These are phyloP conservation scores for Microvelia longipes DNA, from an alignment of 1,140 invertebrate genomes.

Conservation along the genomic window DNA sequence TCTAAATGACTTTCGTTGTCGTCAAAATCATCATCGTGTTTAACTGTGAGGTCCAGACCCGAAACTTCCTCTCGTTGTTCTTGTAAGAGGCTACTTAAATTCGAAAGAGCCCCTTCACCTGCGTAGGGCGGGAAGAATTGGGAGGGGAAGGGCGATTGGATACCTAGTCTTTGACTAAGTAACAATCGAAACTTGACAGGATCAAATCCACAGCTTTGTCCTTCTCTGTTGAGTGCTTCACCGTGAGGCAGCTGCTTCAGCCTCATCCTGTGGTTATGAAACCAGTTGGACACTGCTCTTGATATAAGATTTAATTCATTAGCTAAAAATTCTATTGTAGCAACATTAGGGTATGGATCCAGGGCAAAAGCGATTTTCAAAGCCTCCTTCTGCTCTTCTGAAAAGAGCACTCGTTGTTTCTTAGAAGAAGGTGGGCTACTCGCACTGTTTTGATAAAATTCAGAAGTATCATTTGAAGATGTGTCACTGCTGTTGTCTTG, in stretches of 20 bases:
- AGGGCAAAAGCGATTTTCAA: constrained; percentile 80
- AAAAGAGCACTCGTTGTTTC: constrained; percentile 74
- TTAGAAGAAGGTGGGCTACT: constrained; percentile 56
- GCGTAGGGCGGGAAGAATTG: constrained; percentile 45
- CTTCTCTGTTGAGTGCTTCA: constrained; percentile 34
- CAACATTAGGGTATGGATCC: constrained; percentile 90
- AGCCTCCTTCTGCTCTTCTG: constrained; percentile 95
- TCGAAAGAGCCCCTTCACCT: constrained; percentile 50
- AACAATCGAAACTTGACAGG: constrained; percentile 77
- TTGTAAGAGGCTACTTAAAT: constrained; percentile 44
- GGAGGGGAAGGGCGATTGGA: constrained; percentile 46
- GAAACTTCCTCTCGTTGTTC: constrained; percentile 48
- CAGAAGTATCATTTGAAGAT: constrained; percentile 72
- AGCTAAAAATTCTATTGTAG: constrained; percentile 88
- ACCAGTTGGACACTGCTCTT: constrained; percentile 97
- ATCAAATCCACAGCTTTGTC: constrained; percentile 44
- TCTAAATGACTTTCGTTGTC: constrained; percentile 57
- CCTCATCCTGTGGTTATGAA: constrained; percentile 97
- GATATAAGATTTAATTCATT: constrained; percentile 80
- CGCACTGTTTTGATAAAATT: constrained; percentile 65
- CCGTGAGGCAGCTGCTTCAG: constrained; percentile 76
- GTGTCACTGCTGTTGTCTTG: constrained; percentile 67
- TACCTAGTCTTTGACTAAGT: constrained; percentile 60
- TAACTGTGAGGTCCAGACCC: constrained; percentile 65
- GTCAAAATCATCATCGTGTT: constrained; percentile 57